A percentile compares a stretch with the other conserved stretches of the same genome.
These are phyloP conservation scores for Lepilemur ruficaudatus DNA, from an alignment of 2,797 vertebrate species.

Conservation along the genomic window DNA sequence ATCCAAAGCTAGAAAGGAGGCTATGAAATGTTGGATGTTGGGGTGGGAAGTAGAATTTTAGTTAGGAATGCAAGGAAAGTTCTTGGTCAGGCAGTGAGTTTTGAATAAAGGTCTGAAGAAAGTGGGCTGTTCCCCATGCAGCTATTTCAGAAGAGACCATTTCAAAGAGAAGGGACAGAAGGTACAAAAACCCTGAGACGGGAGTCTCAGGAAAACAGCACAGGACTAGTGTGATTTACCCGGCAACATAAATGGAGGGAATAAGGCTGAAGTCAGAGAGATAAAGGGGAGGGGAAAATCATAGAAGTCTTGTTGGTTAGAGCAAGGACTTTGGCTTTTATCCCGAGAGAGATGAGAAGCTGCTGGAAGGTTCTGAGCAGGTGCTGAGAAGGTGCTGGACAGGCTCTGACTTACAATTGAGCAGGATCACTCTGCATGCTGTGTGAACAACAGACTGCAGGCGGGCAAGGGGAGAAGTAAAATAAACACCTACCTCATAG, in stretches of 20 bases:
- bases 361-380: neutral
- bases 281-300: neutral
- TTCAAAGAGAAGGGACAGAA: neutral
- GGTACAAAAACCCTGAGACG: neutral
- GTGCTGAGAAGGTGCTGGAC: neutral
- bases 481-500: neutral
- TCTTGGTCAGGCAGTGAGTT: neutral
- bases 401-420: neutral
- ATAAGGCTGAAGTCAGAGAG: neutral
- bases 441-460: neutral
- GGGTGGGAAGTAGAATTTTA: neutral
- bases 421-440: neutral
- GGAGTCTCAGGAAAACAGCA: neutral
- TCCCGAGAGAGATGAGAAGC: neutral
- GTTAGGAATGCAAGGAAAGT: neutral
- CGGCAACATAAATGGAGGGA: neutral
- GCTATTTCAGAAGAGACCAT: neutral
- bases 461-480: neutral
- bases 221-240: neutral
- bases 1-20: neutral
- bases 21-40: neutral
- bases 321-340: neutral
- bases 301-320: neutral
- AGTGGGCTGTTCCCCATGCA: rapidly evolving
- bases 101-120: neutral